Evolutionary conservation across 2,797 vertebrate species (phyloP).

Genomic region (Parauchenoglanis punctatus): DNA sequence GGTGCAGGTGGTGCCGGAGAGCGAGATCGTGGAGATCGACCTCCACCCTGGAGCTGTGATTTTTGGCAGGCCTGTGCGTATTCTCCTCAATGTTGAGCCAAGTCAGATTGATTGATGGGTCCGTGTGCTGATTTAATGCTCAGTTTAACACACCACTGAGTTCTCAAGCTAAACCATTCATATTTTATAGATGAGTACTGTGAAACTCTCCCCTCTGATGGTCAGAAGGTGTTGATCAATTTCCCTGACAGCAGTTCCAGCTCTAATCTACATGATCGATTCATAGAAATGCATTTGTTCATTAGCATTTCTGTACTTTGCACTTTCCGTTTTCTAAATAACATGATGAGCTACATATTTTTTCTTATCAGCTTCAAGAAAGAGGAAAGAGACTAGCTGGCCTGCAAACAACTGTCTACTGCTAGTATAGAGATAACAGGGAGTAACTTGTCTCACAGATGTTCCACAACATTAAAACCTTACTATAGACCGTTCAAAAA

Average conservation of each 20-base stretch:
- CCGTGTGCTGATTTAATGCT: background rate
- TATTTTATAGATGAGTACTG: background rate
- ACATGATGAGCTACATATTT: background rate
- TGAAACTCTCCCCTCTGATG: background rate
- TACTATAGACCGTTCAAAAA: background rate
- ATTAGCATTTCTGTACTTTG: background rate
- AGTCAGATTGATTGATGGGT: background rate
- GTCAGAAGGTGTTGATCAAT: background rate
- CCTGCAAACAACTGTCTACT: background rate
- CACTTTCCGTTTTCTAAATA: background rate
- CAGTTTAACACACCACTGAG: background rate
- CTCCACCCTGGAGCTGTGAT: constrained; percentile 91
- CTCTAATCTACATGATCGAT: background rate
- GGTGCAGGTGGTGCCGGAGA: constrained; percentile 91
- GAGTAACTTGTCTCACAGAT: background rate
- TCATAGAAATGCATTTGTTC: background rate
- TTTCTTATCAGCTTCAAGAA: background rate
- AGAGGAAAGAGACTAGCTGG: background rate
- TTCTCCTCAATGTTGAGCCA: background rate
- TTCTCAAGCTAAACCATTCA: background rate
- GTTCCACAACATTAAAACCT: background rate
- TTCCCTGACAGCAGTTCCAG: background rate
- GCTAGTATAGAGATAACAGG: background rate
- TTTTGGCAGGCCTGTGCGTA: constrained; percentile 85
- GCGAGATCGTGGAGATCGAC: constrained; percentile 89